Conservation (phyloP, 2,888 invertebrate genomes). For the Zygaena filipendulae region DNA sequence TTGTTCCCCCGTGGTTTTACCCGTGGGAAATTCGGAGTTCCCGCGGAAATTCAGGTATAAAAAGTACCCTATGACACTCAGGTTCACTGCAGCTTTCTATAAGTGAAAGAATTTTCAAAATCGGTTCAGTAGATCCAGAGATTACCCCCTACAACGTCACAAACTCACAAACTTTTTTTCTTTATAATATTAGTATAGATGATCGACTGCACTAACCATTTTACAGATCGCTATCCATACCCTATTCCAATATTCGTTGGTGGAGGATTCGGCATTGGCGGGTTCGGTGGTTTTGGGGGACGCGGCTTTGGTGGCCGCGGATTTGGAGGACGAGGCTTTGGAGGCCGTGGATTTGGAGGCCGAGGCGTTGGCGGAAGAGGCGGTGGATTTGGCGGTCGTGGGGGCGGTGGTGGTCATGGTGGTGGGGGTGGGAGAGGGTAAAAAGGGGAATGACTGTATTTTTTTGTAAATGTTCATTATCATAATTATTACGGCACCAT, state of each 20-base stretch:
- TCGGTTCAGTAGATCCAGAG: too few species aligned
- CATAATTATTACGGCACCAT: too few species aligned
- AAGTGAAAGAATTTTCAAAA: too few species aligned
- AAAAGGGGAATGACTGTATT: slow-evolving; percentile 11
- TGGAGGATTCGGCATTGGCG: slow-evolving; percentile 20
- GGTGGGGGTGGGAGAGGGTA: slow-evolving; percentile 18
- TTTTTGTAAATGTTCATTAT: slow-evolving; percentile 4
- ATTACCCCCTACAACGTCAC: too few species aligned
- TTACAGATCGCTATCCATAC: background rate
- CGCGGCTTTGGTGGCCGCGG: slow-evolving; percentile 23
- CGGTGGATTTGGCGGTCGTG: slow-evolving; percentile 20
- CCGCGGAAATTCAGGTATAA: too few species aligned
- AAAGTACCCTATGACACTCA: too few species aligned
- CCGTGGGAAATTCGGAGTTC: too few species aligned
- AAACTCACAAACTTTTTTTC: too few species aligned
- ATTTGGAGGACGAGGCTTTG: slow-evolving; percentile 24
- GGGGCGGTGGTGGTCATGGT: slow-evolving; percentile 22
- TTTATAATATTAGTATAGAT: too few species aligned
- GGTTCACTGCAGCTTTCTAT: too few species aligned
- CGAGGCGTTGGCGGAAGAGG: slow-evolving; percentile 27
- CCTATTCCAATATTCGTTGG: background rate
- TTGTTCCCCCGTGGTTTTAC: too few species aligned
- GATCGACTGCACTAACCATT: too few species aligned
- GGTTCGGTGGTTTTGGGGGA: slow-evolving; percentile 18
- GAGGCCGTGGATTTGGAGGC: slow-evolving; percentile 26